These are phyloP conservation scores for Hepsetus odoe DNA, from an alignment of 2,113 vertebrate species.

Conservation along the genomic window DNA sequence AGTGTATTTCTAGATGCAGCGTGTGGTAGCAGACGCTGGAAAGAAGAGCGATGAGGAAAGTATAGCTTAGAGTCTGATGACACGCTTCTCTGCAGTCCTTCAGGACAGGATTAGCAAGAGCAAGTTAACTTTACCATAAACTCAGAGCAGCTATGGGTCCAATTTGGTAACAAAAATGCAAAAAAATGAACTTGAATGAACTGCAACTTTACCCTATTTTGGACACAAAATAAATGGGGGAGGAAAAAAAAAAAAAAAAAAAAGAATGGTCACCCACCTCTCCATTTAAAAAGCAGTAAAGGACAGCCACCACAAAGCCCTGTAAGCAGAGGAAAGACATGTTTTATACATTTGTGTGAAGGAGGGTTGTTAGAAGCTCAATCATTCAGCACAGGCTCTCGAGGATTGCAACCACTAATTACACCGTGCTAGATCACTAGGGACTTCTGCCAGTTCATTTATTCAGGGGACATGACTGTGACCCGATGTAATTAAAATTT, in stretches of 20 bases:
- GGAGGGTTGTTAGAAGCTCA: neutral
- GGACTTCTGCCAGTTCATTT: constrained; percentile 26
- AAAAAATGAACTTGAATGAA: too few species aligned
- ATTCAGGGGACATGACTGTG: constrained; percentile 8
- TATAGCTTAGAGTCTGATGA: neutral
- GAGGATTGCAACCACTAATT: constrained; percentile 10
- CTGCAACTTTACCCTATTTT: too few species aligned
- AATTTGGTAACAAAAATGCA: too few species aligned
- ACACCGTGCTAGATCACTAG: constrained; percentile 3
- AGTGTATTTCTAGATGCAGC: neutral
- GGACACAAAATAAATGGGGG: too few species aligned
- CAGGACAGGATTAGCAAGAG: neutral
- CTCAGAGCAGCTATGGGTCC: neutral
- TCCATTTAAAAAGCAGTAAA: constrained; percentile 97
- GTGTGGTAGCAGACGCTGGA: neutral
- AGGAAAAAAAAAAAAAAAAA: too few species aligned
- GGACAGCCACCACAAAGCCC: constrained; percentile 96
- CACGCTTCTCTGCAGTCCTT: neutral
- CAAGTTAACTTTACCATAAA: neutral
- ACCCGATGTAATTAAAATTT: constrained; percentile 32
- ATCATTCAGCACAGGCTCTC: constrained; percentile 27
- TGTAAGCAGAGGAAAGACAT: constrained; percentile 60
- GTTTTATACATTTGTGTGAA: neutral
- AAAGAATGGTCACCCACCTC: constrained; percentile 79
- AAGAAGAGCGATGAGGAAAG: neutral